Evolutionary conservation across 2,113 vertebrate species (phyloP), one percentile per base, ranked within the genome.

Genomic region (Gobio gobio): DNA sequence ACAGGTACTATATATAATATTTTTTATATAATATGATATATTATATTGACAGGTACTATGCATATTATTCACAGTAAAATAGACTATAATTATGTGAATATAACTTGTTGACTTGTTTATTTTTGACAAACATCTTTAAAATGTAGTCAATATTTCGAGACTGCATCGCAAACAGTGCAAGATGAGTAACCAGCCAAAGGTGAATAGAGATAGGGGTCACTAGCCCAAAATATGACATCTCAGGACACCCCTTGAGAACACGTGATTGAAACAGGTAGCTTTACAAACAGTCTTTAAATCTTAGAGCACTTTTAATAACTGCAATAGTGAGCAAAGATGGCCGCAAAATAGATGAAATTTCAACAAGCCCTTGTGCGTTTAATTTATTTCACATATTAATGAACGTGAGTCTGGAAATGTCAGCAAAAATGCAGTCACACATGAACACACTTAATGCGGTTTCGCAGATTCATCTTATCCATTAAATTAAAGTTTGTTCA

Each of bases 371-470:
- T 92, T 90, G 91, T 90, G 90, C 93, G 83, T 93, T 93, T 94
- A 94, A 94, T 94, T 94, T 91, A 88, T 91, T 94, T 91, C 92
- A 89, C 92, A 94, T 94, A 93, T 94, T 95, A 95, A 94, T 93
- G 93, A 92, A 90, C 90, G 82, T 73, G 59, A 91, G 93, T 92
- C 91, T 93, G 93, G 93, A 90, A 93, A 94, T 94, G 93, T 94
- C 94, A 95, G 94, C 94, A 95, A 88, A 95, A 94, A 92, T 83
- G 91, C 94, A 93, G 91, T 93, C 92, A 94, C 91, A 95, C 94
- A 94, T 94, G 93, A 94, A 93, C 93, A 92, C 89, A 92, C 91
- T 94, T 94, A 94, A 94, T 95, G 93, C 91, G 89, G 91, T 93
- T 91, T 93, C 84, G 85, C 84, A 89, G 85, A 87, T 88, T 90